These are phyloP conservation scores for Aphelenchoides besseyi DNA, from an alignment of 1,140 invertebrate species.

Conservation along the genomic window DNA sequence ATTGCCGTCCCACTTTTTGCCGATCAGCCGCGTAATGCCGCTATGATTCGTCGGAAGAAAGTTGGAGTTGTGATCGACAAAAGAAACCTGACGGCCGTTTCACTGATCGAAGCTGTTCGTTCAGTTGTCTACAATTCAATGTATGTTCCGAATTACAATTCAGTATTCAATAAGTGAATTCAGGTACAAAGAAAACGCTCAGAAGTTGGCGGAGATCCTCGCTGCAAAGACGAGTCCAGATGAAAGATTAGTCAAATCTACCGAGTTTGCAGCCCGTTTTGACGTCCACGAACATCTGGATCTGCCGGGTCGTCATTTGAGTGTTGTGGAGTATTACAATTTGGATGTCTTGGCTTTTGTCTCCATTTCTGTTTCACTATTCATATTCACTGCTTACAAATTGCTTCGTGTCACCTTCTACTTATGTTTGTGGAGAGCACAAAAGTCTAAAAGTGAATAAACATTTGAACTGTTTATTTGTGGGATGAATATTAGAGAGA, in stretches of 20 bases:
- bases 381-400: too few relatives aligned
- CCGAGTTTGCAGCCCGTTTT: not conserved
- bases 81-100: not conserved
- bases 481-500: too few relatives aligned
- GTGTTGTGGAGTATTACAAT: not conserved
- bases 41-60: not conserved
- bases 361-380: too few relatives aligned
- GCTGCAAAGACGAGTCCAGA: not conserved
- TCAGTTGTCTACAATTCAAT: not conserved
- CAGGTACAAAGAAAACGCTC: not conserved
- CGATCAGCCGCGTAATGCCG: slow-evolving; percentile 13
- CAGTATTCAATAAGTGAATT: too few relatives aligned
- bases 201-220: not conserved
- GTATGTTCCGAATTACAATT: too few relatives aligned
- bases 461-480: too few relatives aligned
- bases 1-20: slow-evolving; percentile 7
- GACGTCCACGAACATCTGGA: slow-evolving; percentile 9
- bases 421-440: too few relatives aligned
- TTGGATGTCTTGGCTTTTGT: slow-evolving; percentile 11
- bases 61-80: slow-evolving; percentile 10
- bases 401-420: too few relatives aligned
- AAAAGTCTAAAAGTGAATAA: too few relatives aligned
- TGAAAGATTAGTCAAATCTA: not conserved
- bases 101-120: not conserved
- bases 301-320: not conserved